Percentiles rank a stretch among this genome's conserved stretches.
phyloP scores from a whole-genome alignment of 2,888 invertebrate species.

The Morinoia aosen region DNA sequence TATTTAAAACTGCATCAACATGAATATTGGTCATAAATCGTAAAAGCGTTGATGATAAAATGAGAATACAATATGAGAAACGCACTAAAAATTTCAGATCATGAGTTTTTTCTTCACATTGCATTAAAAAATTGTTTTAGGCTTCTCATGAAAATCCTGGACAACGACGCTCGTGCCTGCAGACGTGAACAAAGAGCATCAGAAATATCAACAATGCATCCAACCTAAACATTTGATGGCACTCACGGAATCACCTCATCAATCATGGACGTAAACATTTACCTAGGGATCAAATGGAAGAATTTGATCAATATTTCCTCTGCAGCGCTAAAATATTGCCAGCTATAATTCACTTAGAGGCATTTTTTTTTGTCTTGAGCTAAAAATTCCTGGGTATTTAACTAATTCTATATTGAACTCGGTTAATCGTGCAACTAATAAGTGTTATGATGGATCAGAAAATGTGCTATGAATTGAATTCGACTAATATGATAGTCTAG shows the following conservation, averaged over 20 bases:
- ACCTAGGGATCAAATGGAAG: not conserved
- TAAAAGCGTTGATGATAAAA: too few relatives aligned
- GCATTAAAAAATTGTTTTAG: too few relatives aligned
- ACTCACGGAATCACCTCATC: not conserved
- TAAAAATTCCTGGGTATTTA: not conserved
- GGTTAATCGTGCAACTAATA: not conserved
- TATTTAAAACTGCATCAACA: too few relatives aligned
- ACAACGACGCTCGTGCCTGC: not conserved
- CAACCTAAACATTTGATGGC: not conserved
- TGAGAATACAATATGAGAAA: too few relatives aligned
- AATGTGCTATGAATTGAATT: not conserved
- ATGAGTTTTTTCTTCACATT: too few relatives aligned
- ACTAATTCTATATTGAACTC: not conserved
- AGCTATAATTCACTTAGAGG: not conserved
- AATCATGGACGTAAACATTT: not conserved
- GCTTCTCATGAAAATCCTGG: not conserved
- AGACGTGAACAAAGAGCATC: not conserved
- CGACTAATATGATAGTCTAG: not conserved
- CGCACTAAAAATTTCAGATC: too few relatives aligned
- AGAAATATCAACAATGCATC: not conserved
- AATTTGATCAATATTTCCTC: not conserved
- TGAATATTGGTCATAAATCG: too few relatives aligned
- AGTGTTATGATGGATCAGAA: not conserved
- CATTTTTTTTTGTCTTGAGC: not conserved
- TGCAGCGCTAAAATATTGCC: not conserved